A percentile compares a stretch with the other conserved stretches of the same genome.
Evolutionary conservation across 2,113 vertebrate genomes (phyloP).

Genomic region (Herpetotheres cachinnans): DNA sequence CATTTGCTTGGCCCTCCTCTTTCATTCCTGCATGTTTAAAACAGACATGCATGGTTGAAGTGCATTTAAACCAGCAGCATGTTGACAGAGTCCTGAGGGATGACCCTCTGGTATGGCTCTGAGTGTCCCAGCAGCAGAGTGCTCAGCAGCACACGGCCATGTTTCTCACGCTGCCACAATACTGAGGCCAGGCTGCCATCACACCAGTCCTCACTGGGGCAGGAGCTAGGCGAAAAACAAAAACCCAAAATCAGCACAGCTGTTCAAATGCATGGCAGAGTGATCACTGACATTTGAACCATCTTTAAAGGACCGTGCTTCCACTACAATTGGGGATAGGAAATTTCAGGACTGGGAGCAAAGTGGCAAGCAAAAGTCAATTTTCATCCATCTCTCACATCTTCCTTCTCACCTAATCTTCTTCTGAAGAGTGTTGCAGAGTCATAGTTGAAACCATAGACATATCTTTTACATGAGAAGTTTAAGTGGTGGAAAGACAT

Average conservation of each 20-base stretch:
- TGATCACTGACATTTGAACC: background rate
- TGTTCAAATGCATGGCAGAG: background rate
- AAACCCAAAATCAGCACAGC: background rate
- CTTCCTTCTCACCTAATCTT: background rate
- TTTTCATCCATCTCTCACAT: background rate
- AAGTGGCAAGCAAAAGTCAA: background rate
- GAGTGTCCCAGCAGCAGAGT: background rate
- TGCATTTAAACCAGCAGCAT: background rate
- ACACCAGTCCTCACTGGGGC: accelerated
- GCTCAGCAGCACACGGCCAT: accelerated
- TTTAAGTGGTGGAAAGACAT: background rate
- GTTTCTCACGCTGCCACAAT: accelerated
- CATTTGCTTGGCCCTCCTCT: background rate
- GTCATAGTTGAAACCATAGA: background rate
- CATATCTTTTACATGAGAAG: background rate
- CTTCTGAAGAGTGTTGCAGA: background rate
- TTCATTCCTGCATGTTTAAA: background rate
- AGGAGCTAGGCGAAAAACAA: background rate
- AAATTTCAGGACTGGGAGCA: background rate
- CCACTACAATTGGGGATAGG: background rate
- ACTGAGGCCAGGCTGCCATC: background rate
- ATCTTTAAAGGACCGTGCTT: background rate
- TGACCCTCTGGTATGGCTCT: background rate
- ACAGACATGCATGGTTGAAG: background rate
- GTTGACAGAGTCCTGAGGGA: background rate